Percentiles rank a stretch among this genome's conserved stretches.
phyloP scores from a whole-genome alignment of 2,113 vertebrate genomes.

The Ophthalmolycus amberensis region DNA sequence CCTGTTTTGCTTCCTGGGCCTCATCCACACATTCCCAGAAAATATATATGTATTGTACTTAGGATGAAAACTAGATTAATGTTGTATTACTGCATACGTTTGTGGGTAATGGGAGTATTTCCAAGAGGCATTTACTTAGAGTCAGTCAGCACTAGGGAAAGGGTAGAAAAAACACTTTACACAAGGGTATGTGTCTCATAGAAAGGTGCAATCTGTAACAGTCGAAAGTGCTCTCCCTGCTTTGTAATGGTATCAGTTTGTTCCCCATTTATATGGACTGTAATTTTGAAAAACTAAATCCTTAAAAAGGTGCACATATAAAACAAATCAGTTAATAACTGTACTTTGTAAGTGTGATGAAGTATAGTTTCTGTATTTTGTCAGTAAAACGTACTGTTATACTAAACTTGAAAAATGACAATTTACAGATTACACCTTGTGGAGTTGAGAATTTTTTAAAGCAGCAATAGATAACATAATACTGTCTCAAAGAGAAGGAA shows the following conservation, averaged over 20 bases:
- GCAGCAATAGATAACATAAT: constrained; percentile 73
- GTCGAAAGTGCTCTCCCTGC: constrained; percentile 79
- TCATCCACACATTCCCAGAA: constrained; percentile 65
- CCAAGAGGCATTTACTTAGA: constrained; percentile 66
- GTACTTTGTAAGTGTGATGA: constrained; percentile 54
- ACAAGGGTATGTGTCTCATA: constrained; percentile 65
- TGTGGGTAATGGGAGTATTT: constrained; percentile 57
- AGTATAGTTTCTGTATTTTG: constrained; percentile 48
- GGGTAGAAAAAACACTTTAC: constrained; percentile 66
- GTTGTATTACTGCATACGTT: constrained; percentile 78
- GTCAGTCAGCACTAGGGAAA: constrained; percentile 43
- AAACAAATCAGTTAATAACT: constrained; percentile 62
- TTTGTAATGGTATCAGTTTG: constrained; percentile 60
- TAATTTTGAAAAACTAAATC: constrained; percentile 68
- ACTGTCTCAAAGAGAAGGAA: constrained; percentile 67
- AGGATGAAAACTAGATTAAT: constrained; percentile 68
- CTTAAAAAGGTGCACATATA: constrained; percentile 69
- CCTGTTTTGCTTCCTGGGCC: constrained; percentile 52
- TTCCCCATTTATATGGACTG: constrained; percentile 50
- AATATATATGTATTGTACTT: constrained; percentile 71
- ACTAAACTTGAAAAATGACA: constrained; percentile 70
- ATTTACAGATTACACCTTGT: constrained; percentile 82
- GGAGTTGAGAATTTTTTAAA: constrained; percentile 61
- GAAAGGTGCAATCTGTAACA: constrained; percentile 82
- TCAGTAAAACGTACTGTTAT: constrained; percentile 49